Conservation (phyloP, 1,140 invertebrate genomes). For the Drosophila lini region DNA sequence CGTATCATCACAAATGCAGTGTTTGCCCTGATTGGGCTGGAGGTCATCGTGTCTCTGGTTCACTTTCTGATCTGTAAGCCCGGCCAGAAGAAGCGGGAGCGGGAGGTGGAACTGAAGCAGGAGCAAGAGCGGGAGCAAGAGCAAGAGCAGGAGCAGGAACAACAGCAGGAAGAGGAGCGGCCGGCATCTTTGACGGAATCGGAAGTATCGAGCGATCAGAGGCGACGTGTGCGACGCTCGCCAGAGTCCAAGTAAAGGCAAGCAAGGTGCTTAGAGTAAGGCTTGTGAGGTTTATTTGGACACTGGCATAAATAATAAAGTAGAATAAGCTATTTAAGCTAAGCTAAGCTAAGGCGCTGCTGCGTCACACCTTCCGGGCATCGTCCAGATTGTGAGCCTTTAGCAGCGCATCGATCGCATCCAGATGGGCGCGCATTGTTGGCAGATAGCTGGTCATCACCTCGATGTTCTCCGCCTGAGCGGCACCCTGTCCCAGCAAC, state of each 20-base stretch:
- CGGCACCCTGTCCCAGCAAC: conserved; percentile 65
- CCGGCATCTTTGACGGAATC: conserved; percentile 4
- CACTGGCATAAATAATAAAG: conserved; percentile 49
- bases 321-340: conserved; percentile 39
- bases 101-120: not conserved
- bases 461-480: conserved; percentile 73
- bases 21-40: conserved; percentile 44
- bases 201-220: conserved; percentile 8
- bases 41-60: conserved; percentile 22
- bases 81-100: not conserved
- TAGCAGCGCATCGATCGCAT: conserved; percentile 68
- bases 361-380: conserved; percentile 63
- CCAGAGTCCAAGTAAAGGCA: conserved; percentile 17
- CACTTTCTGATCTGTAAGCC: conserved; percentile 31
- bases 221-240: conserved; percentile 18
- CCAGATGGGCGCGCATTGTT: conserved; percentile 67
- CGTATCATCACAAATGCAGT: conserved; percentile 46
- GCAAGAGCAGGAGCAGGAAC: not conserved
- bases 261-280: not conserved
- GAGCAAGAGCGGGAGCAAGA: not conserved
- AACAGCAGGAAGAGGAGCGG: not conserved
- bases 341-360: conserved; percentile 32
- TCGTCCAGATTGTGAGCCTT: conserved; percentile 74
- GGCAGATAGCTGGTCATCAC: conserved; percentile 67
- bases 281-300: conserved; percentile 35